Evolutionary conservation across 2,113 vertebrate species (phyloP), one percentile per base, ranked within the genome.

Genomic region (Lampris incognitus): DNA sequence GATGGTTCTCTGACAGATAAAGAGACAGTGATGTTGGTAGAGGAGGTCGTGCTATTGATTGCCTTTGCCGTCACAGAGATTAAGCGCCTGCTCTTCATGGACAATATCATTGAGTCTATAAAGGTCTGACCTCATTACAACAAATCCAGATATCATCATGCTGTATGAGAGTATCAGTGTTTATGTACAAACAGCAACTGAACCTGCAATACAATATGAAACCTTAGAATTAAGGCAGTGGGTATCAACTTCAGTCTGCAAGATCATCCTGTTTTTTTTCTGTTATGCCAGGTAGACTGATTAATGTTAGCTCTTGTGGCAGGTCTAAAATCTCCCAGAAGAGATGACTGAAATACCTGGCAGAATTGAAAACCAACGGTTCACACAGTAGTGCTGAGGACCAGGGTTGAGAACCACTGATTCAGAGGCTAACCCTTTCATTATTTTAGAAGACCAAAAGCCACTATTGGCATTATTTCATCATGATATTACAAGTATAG

Each of bases 81-180:
- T 62, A 93, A 96, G 71, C 94, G 95, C 52, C 95, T 97, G 72
- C 89, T 97, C 80, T 95, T 98, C 60, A 94, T 98, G 0, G 94
- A 95, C 10, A 96, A 92, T 78, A 62, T 97, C 6, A 74, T 95
- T 10, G 96, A 98, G 85, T 97, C 97, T 2, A 84, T 97, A 54
- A 98, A 98, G 97, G 97, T 98, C 9, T 48, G 80, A 65, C 54
- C 24, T 55, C 37, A 46, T 57, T 67, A 50, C 66, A 63, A 37
- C 7, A 7, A 36, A 58, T 24, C 24, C 24, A 24, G 24, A 24
- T 24, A 51, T 40, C 3, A 59, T 7, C 44, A 46, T 46, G 44
- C 24, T 24, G 24, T 24, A 24, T 46, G 44, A 46, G 44, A 7
- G 4, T 5, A 46, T 4, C 44, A 44, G 1, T 40, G 10, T 55